phyloP scores from a whole-genome alignment of 2,888 invertebrate genomes.

The Scaptomyza caliginosa region DNA sequence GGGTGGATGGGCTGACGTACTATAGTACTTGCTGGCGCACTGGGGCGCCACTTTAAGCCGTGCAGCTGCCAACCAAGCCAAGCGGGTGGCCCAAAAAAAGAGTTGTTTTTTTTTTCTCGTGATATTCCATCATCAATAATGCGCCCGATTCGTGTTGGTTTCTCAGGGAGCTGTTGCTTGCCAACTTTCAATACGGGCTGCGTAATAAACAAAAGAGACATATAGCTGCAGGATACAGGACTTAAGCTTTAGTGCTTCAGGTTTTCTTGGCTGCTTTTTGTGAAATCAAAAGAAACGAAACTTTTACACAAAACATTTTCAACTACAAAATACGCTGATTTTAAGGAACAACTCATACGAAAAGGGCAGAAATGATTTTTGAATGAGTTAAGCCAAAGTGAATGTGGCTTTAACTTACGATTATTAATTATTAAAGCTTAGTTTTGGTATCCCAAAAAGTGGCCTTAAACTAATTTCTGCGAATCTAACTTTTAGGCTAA shows the following conservation, averaged over 20 bases:
- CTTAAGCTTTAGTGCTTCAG: slow-evolving; percentile 10
- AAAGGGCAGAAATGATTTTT: not conserved
- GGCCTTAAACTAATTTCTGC: not conserved
- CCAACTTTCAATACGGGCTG: slow-evolving; percentile 19
- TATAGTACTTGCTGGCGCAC: slow-evolving; percentile 4
- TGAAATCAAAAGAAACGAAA: not conserved
- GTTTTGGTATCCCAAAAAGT: too few relatives aligned
- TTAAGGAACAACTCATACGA: not conserved
- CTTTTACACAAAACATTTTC: too few relatives aligned
- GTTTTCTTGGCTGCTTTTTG: not conserved
- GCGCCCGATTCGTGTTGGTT: slow-evolving; percentile 45
- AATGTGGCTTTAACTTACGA: too few relatives aligned
- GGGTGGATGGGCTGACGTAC: not conserved
- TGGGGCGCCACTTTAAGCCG: slow-evolving; percentile 29
- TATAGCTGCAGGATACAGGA: slow-evolving; percentile 1
- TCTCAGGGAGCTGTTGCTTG: slow-evolving; percentile 19
- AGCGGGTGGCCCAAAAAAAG: slow-evolving; percentile 23
- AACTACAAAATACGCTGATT: not conserved
- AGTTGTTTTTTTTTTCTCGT: slow-evolving; percentile 4
- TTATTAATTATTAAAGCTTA: too few relatives aligned
- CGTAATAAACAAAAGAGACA: not conserved
- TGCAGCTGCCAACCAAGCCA: slow-evolving; percentile 23
- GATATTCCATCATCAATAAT: slow-evolving; percentile 62
- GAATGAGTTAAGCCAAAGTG: too few relatives aligned
- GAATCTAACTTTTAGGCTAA: not conserved